Conservation (phyloP, 1,140 invertebrate species). For the Adoxophyes honmai region DNA sequence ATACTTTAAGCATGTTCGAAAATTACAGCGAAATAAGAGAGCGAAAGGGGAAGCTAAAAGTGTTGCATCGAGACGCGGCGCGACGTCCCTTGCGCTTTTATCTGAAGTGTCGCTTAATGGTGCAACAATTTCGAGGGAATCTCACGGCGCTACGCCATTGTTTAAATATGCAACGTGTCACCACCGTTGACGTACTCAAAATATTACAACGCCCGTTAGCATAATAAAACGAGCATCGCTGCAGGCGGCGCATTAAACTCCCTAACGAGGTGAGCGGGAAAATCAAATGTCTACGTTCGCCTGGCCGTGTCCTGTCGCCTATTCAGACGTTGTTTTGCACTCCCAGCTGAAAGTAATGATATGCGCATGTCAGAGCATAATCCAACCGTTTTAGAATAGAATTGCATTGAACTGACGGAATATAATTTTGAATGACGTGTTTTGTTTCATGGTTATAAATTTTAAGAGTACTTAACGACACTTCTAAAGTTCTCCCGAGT, state of each 20-base stretch:
- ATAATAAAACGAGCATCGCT: slow-evolving; percentile 71
- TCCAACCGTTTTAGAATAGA: no score
- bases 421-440: no score
- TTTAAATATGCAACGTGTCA: slow-evolving; percentile 72
- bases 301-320: no score
- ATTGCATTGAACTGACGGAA: no score
- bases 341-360: no score
- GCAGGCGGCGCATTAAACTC: slow-evolving; percentile 68
- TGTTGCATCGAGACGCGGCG: slow-evolving; percentile 2
- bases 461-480: no score
- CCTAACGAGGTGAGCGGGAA: slow-evolving; percentile 62
- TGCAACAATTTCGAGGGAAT: slow-evolving; percentile 41
- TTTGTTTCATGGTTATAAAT: no score
- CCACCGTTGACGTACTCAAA: slow-evolving; percentile 67
- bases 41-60: neutral
- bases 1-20: neutral
- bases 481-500: no score
- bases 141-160: slow-evolving; percentile 57
- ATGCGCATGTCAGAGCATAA: no score
- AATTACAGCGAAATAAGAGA: slow-evolving; percentile 3
- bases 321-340: no score
- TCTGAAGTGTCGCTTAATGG: slow-evolving; percentile 53
- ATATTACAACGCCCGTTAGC: slow-evolving; percentile 71
- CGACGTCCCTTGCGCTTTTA: slow-evolving; percentile 36
- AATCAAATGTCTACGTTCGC: slow-evolving; percentile 55